phyloP scores from a whole-genome alignment of 2,113 vertebrate species.

The Garra rufa region DNA sequence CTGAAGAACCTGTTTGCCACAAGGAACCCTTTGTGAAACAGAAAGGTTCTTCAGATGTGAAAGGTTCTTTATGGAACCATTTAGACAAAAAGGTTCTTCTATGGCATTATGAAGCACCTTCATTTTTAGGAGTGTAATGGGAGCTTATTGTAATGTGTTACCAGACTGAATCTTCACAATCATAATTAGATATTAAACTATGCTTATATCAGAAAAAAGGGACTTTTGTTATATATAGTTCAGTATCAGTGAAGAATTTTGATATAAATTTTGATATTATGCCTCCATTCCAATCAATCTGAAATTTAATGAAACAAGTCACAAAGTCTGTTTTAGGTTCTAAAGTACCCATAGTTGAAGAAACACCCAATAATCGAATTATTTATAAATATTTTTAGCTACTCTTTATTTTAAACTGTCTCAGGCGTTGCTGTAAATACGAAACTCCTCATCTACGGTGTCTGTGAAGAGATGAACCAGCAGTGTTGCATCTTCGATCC shows the following conservation, averaged over 20 bases:
- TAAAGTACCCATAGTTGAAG: neutral
- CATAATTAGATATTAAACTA: neutral
- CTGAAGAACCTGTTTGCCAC: too few relatives aligned
- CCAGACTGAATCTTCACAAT: neutral
- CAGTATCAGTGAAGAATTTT: neutral
- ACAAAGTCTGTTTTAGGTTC: neutral
- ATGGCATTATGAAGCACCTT: too few relatives aligned
- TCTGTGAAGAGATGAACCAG: constrained; percentile 79
- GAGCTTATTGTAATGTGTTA: neutral
- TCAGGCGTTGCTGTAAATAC: constrained; percentile 74
- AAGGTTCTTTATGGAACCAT: too few relatives aligned
- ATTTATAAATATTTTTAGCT: neutral
- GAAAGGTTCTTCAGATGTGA: too few relatives aligned
- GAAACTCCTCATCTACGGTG: constrained; percentile 81
- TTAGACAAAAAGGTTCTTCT: too few relatives aligned
- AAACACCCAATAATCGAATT: neutral
- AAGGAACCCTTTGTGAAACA: too few relatives aligned
- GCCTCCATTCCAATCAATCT: neutral
- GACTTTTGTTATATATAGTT: neutral
- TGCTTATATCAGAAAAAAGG: neutral
- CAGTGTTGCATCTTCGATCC: constrained; percentile 71
- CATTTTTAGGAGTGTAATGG: too few relatives aligned
- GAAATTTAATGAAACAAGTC: neutral
- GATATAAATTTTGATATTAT: neutral
- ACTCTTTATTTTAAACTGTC: neutral